Conservation (phyloP, 2,113 vertebrate genomes). For the Numenius arquata region DNA sequence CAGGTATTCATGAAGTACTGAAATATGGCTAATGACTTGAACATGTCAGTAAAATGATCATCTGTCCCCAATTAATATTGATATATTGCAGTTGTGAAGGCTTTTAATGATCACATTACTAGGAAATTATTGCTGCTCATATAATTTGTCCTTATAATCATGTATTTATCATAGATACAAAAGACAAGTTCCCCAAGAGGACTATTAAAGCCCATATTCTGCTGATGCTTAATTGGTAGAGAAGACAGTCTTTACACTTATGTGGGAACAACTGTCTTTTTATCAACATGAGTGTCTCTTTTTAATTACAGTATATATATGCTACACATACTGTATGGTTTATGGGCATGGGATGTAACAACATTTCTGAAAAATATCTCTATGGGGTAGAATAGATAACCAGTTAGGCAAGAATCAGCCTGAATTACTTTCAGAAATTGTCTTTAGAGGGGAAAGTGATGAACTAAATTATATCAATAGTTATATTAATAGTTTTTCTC, state of each 20-base stretch:
- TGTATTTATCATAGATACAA: conserved; percentile 84
- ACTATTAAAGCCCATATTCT: conserved; percentile 72
- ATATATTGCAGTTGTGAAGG: conserved; percentile 82
- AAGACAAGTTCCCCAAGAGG: conserved; percentile 73
- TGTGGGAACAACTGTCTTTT: conserved; percentile 47
- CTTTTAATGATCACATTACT: conserved; percentile 88
- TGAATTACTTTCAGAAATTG: background rate
- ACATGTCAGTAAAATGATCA: conserved; percentile 81
- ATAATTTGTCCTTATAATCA: conserved; percentile 91
- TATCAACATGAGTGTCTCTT: conserved; percentile 49
- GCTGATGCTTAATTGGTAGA: conserved; percentile 73
- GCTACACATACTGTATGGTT: background rate
- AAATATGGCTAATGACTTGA: conserved; percentile 80
- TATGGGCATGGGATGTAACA: background rate
- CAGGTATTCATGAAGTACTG: conserved; percentile 77
- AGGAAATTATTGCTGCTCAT: conserved; percentile 86
- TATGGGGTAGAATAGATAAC: conserved; percentile 11
- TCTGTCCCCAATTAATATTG: conserved; percentile 91
- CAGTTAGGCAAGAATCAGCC: background rate
- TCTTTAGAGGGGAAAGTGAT: background rate
- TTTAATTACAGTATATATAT: conserved; percentile 47
- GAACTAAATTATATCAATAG: background rate
- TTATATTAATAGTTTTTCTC: background rate
- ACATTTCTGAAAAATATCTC: background rate
- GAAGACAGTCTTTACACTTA: conserved; percentile 54